These are phyloP conservation scores for Bufo gargarizans DNA, from an alignment of 2,113 vertebrate species.

Conservation along the genomic window DNA sequence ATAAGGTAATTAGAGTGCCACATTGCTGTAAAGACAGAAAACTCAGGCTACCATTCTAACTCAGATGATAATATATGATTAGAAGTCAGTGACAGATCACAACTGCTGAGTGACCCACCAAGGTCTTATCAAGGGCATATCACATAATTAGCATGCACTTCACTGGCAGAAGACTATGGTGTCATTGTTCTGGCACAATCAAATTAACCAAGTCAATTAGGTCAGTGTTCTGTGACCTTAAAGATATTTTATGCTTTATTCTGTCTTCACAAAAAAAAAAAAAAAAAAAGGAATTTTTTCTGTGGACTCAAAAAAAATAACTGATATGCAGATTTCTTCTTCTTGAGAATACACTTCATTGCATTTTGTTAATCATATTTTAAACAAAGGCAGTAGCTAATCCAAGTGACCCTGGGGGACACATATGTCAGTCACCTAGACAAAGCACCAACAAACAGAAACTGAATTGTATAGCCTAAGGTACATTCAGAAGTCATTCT, in stretches of 20 bases:
- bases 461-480: slow-evolving; percentile 15
- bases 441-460: slow-evolving; percentile 64
- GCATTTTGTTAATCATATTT: slow-evolving; percentile 63
- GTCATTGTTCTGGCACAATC: slow-evolving; percentile 93
- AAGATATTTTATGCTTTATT: slow-evolving; percentile 74
- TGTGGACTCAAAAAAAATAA: slow-evolving; percentile 50
- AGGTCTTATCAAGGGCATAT: slow-evolving; percentile 95
- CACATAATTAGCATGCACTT: slow-evolving; percentile 96
- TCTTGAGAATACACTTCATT: slow-evolving; percentile 59
- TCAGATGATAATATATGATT: slow-evolving; percentile 96
- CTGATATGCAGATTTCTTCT: slow-evolving; percentile 59
- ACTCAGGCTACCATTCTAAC: slow-evolving; percentile 84
- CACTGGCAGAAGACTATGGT: slow-evolving; percentile 79
- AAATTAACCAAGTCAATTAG: slow-evolving; percentile 95
- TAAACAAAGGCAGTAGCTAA: slow-evolving; percentile 69
- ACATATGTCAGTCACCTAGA: slow-evolving; percentile 69
- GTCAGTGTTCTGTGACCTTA: slow-evolving; percentile 88
- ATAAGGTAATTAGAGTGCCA: slow-evolving; percentile 89
- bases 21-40: slow-evolving; percentile 83
- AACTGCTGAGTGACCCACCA: slow-evolving; percentile 94
- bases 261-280: slow-evolving; percentile 36
- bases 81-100: slow-evolving; percentile 98
- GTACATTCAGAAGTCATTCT: slow-evolving; percentile 1
- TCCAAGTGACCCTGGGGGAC: slow-evolving; percentile 73
- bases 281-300: slow-evolving; percentile 41